Percentiles rank a stretch among this genome's conserved stretches.
phyloP scores from a whole-genome alignment of 64 coral and sea anemone genomes.

The Montipora sp. region DNA sequence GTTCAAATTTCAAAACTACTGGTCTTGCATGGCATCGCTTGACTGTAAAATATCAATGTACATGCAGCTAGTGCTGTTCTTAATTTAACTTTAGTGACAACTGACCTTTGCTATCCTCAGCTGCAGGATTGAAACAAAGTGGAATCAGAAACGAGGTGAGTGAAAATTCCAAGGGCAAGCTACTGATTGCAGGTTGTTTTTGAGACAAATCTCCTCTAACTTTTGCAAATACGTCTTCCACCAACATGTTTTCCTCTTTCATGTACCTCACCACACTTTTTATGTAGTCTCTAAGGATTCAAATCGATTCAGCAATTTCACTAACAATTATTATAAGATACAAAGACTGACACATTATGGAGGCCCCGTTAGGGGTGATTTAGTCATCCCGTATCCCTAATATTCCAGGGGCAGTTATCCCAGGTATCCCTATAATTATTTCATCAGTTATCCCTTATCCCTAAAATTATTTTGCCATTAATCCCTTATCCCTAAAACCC shows the following conservation, averaged over 20 bases:
- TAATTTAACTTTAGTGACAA: background rate
- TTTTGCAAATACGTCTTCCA: constrained; percentile 6
- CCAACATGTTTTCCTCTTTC: background rate
- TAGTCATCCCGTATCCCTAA: too few species aligned
- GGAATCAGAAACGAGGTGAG: constrained; percentile 28
- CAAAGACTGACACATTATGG: too few species aligned
- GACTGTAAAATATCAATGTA: too few species aligned
- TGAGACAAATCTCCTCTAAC: constrained; percentile 6
- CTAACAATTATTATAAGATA: background rate
- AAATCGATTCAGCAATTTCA: background rate
- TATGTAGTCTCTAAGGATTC: background rate
- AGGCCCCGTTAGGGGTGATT: too few species aligned
- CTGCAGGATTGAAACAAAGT: background rate
- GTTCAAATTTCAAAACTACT: too few species aligned
- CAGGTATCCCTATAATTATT: too few species aligned
- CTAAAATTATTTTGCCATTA: too few species aligned
- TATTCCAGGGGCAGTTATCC: too few species aligned
- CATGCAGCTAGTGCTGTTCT: too few species aligned
- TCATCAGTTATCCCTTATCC: too few species aligned
- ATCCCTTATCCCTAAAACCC: too few species aligned
- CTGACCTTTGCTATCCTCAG: background rate
- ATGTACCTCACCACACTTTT: background rate
- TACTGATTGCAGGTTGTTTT: background rate
- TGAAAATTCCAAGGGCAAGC: constrained; percentile 50
- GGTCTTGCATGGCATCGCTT: too few species aligned